Evolutionary conservation across 1,140 invertebrate species (phyloP), one percentile per base, ranked within the genome.

Genomic region (Conus ventricosus): DNA sequence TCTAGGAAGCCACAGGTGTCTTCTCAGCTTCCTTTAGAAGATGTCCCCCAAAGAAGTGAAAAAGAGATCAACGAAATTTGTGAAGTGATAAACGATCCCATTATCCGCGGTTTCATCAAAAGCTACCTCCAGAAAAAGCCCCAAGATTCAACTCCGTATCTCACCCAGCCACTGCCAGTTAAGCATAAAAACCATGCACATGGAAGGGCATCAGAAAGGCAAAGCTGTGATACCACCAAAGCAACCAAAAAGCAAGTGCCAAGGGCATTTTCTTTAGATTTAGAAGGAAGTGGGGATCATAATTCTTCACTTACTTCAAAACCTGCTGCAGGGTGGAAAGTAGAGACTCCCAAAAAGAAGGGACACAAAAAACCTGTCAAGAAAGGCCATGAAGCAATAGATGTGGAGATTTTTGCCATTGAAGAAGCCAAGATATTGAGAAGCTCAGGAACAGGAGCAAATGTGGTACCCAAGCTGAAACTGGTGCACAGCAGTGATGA

Each of bases 351-450:
- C 81, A 91, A 87, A 85, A 90, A 87, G 71, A 87, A 81, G 75
- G 84, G n/a, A 25, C 87, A 54, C 89, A 84, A 78, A 27, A 80
- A 71, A 60, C 87, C 55, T 51, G 89, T 67, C 13, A 90, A 89
- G 67, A 67, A 67, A 75, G 88, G 85, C 54, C 82, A 89, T 63
- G 88, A 88, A 27, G 89, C 88, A 25, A 90, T 92, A 23, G 92
- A 93, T 80, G 90, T 93, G 57, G 92, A 93, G 89, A 90, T 93
- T 6, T 93, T 93, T 88, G 90, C 85, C 60, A 85, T 91, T 15
- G 88, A 92, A n/a, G 92, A 93, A 78, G 90, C 89, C 51, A 80
- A 87, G 15, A 39, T 90, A 57, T 84, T 86, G n/a, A 89, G 85
- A 67, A 83, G 71, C 23, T 78, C 90, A n/a, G 86, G 85, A n/a